These are phyloP conservation scores for Halichondria panicea DNA, from an alignment of 37 sponge, comb jelly and placozoan species.

Conservation along the genomic window DNA sequence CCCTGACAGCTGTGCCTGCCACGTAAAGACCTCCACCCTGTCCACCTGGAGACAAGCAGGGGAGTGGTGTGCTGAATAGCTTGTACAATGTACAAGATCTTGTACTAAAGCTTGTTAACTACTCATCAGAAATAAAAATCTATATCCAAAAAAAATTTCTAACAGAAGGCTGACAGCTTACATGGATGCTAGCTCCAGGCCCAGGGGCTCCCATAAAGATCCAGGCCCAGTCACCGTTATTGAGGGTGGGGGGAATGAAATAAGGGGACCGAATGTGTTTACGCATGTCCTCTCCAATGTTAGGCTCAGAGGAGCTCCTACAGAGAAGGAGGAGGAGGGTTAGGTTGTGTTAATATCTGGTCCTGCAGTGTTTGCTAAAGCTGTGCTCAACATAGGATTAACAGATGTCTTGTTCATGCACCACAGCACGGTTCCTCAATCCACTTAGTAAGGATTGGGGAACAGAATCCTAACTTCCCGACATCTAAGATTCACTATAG, in stretches of 20 bases:
- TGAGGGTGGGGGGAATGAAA: conserved; percentile 49
- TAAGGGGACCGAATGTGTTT: conserved; percentile 50
- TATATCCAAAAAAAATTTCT: no score
- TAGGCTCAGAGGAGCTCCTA: conserved; percentile 75
- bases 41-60: conserved; percentile 51
- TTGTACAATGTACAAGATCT: neutral
- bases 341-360: no score
- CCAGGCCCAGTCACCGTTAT: conserved; percentile 44
- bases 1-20: conserved; percentile 89
- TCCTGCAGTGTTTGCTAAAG: no score
- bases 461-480: neutral
- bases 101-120: no score
- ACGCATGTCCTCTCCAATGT: conserved; percentile 45
- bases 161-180: conserved; percentile 24
- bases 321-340: no score
- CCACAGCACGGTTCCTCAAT: no score
- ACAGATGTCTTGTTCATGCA: no score
- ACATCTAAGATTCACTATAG: no score
- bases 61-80: neutral
- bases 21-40: conserved; percentile 62
- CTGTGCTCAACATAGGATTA: no score
- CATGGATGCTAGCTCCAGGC: conserved; percentile 85
- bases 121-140: neutral
- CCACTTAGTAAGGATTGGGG: no score
- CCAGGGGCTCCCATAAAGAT: conserved; percentile 92